phyloP scores from a whole-genome alignment of 2,797 vertebrate species.

The Helarctos malayanus region DNA sequence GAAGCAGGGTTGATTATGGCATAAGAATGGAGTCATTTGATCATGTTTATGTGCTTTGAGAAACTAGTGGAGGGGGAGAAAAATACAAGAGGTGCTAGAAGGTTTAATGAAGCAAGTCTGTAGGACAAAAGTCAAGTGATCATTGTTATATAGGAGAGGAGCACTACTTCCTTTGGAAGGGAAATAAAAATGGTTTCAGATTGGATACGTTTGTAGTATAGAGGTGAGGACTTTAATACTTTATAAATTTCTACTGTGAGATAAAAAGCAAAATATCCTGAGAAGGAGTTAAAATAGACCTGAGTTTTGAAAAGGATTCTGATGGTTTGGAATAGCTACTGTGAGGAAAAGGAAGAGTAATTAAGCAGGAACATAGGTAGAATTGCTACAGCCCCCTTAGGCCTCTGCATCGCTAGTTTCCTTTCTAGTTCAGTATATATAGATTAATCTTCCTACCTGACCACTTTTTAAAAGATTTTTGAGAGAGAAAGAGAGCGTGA shows the following conservation, averaged over 20 bases:
- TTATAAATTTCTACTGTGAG: slow-evolving; percentile 45
- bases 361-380: not conserved
- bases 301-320: slow-evolving; percentile 34
- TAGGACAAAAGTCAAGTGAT: not conserved
- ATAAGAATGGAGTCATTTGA: not conserved
- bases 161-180: not conserved
- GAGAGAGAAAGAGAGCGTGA: not conserved
- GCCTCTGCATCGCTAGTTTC: not conserved
- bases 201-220: slow-evolving; percentile 40
- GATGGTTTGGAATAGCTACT: not conserved
- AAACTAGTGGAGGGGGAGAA: not conserved
- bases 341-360: not conserved
- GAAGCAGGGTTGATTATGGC: not conserved
- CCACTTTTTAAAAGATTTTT: not conserved
- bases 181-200: not conserved
- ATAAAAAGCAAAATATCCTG: slow-evolving; percentile 17
- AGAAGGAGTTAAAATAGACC: not conserved
- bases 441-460: slow-evolving; percentile 21
- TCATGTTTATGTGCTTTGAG: not conserved
- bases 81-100: not conserved
- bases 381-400: not conserved
- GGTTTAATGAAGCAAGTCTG: not conserved
- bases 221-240: not conserved
- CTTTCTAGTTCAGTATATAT: not conserved
- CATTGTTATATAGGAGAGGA: not conserved